phyloP scores from a whole-genome alignment of 2,797 vertebrate genomes.

The Bovichtus diacanthus region DNA sequence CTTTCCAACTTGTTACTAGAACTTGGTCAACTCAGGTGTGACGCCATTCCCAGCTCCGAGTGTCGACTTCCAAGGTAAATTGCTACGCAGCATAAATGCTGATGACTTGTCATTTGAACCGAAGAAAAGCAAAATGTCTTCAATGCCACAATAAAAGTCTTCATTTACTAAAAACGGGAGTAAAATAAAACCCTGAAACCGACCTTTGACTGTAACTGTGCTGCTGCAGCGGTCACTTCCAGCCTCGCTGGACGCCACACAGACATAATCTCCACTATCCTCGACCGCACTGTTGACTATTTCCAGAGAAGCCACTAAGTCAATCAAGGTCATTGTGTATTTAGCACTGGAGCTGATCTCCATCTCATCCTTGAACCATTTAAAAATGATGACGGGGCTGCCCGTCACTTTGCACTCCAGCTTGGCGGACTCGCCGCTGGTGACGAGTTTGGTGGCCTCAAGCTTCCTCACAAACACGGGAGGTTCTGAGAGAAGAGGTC shows the following conservation, averaged over 20 bases:
- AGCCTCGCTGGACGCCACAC: constrained; percentile 93
- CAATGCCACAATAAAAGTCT: constrained; percentile 7
- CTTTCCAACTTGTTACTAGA: no score
- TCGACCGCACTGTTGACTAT: constrained; percentile 83
- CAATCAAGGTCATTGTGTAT: constrained; percentile 83
- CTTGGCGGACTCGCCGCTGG: constrained; percentile 85
- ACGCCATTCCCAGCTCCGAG: no score
- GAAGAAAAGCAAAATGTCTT: background rate
- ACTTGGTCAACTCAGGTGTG: no score
- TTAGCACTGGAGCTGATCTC: constrained; percentile 89
- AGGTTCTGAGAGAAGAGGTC: constrained; percentile 86
- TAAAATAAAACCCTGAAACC: constrained; percentile 66
- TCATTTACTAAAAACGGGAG: background rate
- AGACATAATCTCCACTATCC: constrained; percentile 94
- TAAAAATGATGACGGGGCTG: constrained; percentile 92
- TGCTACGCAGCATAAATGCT: background rate
- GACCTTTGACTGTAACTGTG: constrained; percentile 95
- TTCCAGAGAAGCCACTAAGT: constrained; percentile 86
- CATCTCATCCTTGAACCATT: constrained; percentile 93
- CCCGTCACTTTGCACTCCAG: constrained; percentile 93
- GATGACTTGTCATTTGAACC: constrained; percentile 3
- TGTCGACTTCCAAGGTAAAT: no score
- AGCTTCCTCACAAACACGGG: constrained; percentile 92
- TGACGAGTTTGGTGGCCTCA: constrained; percentile 89
- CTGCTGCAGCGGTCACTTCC: constrained; percentile 93